phyloP scores from a whole-genome alignment of 2,113 vertebrate genomes.

The Gallinago media region DNA sequence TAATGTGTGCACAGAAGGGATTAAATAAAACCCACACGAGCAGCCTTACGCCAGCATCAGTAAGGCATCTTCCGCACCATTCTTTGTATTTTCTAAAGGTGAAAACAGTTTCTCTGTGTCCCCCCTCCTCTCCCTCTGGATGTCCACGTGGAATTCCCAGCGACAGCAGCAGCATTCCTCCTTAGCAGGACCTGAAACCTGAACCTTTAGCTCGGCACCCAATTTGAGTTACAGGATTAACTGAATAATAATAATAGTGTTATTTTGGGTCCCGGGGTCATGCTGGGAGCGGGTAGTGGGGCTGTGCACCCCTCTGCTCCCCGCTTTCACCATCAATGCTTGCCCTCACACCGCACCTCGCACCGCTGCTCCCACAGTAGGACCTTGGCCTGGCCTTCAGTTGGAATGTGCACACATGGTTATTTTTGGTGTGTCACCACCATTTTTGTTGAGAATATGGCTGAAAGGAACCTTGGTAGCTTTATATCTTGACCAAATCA shows the following conservation, averaged over 20 bases:
- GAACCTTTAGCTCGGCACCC: background rate
- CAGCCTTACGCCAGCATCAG: background rate
- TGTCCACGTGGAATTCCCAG: background rate
- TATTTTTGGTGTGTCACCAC: background rate
- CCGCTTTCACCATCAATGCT: fast-evolving
- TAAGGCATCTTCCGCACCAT: background rate
- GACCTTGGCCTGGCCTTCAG: background rate
- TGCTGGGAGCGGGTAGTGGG: fast-evolving
- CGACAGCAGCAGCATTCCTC: background rate
- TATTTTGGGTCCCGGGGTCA: background rate
- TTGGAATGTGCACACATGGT: background rate
- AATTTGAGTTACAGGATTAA: background rate
- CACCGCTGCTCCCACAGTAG: fast-evolving
- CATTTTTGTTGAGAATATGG: background rate
- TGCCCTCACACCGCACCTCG: no score
- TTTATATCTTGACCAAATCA: background rate
- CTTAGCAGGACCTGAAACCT: background rate
- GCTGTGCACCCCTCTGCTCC: background rate
- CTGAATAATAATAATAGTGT: fast-evolving
- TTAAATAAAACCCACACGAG: background rate
- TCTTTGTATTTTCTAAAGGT: background rate
- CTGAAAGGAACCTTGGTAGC: background rate
- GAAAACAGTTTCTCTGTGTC: background rate
- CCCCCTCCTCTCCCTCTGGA: no score
- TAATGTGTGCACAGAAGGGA: background rate